Evolutionary conservation across 2,888 invertebrate species (phyloP).

Genomic region (Habroteleia sp.): DNA sequence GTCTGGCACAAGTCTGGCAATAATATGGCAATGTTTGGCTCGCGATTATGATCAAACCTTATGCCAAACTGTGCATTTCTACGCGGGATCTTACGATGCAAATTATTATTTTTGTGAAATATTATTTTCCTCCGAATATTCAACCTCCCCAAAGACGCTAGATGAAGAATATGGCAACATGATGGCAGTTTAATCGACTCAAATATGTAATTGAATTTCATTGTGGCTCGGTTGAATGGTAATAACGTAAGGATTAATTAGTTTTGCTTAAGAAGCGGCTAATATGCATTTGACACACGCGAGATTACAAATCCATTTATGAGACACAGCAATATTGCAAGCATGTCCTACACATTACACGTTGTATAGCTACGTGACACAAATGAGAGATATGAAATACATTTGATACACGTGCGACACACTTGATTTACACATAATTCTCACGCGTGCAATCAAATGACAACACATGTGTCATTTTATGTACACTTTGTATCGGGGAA

Average conservation of each 20-base stretch:
- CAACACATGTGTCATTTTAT: constrained; percentile 10
- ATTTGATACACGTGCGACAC: constrained; percentile 37
- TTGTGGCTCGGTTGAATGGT: neutral
- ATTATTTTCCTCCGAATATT: too few relatives aligned
- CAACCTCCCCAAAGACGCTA: too few relatives aligned
- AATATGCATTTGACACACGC: constrained; percentile 5
- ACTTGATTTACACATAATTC: constrained; percentile 23
- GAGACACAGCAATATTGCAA: constrained; percentile 18
- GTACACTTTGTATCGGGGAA: neutral
- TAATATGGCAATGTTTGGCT: too few relatives aligned
- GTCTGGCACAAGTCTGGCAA: too few relatives aligned
- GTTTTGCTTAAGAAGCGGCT: constrained; percentile 20
- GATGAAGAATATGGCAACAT: too few relatives aligned
- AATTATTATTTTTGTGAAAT: too few relatives aligned
- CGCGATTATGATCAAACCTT: too few relatives aligned
- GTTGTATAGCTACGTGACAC: constrained; percentile 28
- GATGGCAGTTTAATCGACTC: too few relatives aligned
- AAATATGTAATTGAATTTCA: constrained; percentile 11
- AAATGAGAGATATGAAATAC: constrained; percentile 32
- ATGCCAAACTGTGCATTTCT: too few relatives aligned
- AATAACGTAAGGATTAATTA: constrained; percentile 13
- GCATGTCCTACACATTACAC: constrained; percentile 21
- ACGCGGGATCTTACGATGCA: too few relatives aligned
- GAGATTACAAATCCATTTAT: constrained; percentile 23
- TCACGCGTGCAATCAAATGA: constrained; percentile 1